Percentiles rank a stretch among this genome's conserved stretches.
phyloP scores from a whole-genome alignment of 2,888 invertebrate genomes.

The Eueremaeus valkanovi region DNA sequence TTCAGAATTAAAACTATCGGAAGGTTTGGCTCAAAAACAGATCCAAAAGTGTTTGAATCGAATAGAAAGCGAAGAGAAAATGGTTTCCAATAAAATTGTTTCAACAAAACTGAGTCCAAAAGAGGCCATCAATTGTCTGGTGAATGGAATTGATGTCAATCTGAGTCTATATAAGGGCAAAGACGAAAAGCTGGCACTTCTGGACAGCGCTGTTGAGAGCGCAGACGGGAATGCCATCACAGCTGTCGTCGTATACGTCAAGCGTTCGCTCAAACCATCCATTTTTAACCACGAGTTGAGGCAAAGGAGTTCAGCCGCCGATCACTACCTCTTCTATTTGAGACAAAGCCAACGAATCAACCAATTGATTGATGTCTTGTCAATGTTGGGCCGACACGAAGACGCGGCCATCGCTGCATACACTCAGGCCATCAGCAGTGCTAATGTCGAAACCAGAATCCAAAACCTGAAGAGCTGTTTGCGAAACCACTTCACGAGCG shows the following conservation, averaged over 20 bases:
- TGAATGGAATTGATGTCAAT: slow-evolving; percentile 22
- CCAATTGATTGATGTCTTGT: slow-evolving; percentile 32
- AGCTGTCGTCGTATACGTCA: slow-evolving; percentile 36
- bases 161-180: slow-evolving; percentile 12
- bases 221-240: slow-evolving; percentile 40
- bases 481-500: slow-evolving; percentile 33
- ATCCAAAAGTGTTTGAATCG: not conserved
- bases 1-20: slow-evolving; percentile 16
- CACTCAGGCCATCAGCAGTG: not conserved
- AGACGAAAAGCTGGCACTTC: slow-evolving; percentile 38
- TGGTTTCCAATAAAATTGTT: not conserved
- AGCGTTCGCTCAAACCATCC: slow-evolving; percentile 27
- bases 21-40: slow-evolving; percentile 5
- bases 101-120: slow-evolving; percentile 11
- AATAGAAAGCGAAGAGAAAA: not conserved
- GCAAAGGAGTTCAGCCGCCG: slow-evolving; percentile 37
- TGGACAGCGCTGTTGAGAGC: slow-evolving; percentile 40
- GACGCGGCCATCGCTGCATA: slow-evolving; percentile 41
- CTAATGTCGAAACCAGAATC: slow-evolving; percentile 30
- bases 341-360: not conserved
- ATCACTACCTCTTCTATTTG: slow-evolving; percentile 42
- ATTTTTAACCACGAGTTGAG: slow-evolving; percentile 39
- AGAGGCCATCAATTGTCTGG: slow-evolving; percentile 16
- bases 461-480: slow-evolving; percentile 28
- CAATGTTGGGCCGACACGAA: slow-evolving; percentile 40